These are phyloP conservation scores for Lampris incognitus DNA, from an alignment of 2,113 vertebrate genomes.

Conservation along the genomic window DNA sequence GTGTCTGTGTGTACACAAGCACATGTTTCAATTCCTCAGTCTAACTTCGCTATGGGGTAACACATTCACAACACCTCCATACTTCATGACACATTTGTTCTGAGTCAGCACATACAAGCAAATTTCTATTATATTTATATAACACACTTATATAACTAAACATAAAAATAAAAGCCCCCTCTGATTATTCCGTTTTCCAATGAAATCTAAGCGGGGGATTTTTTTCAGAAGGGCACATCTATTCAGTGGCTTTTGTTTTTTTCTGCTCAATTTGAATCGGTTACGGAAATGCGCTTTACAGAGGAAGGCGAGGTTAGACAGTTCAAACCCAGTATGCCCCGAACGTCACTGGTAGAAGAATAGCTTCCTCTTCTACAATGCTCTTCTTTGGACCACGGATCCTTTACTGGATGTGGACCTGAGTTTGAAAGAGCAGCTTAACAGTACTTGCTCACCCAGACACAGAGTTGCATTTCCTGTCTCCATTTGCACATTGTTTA, in stretches of 20 bases:
- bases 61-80: not conserved
- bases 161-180: slow-evolving; percentile 18
- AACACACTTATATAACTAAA: slow-evolving; percentile 2
- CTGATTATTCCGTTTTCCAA: slow-evolving; percentile 14
- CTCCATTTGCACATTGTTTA: too few relatives aligned
- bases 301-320: slow-evolving; percentile 23
- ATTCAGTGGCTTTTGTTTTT: slow-evolving; percentile 5
- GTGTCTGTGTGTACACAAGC: slow-evolving; percentile 8
- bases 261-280: slow-evolving; percentile 3
- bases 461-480: too few relatives aligned
- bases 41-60: not conserved
- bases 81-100: not conserved
- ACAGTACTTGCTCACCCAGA: too few relatives aligned
- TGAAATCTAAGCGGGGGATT: slow-evolving; percentile 8
- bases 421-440: too few relatives aligned
- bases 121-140: slow-evolving; percentile 22
- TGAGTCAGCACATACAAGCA: not conserved
- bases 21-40: not conserved
- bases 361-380: too few relatives aligned
- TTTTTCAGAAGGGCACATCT: slow-evolving; percentile 1
- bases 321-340: slow-evolving; percentile 27
- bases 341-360: not conserved
- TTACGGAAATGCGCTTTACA: slow-evolving; percentile 24
- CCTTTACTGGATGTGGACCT: too few relatives aligned
- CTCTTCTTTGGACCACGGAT: too few relatives aligned